These are phyloP conservation scores for Sphaerophoria taeniata DNA, from an alignment of 2,888 invertebrate genomes.

Conservation along the genomic window DNA sequence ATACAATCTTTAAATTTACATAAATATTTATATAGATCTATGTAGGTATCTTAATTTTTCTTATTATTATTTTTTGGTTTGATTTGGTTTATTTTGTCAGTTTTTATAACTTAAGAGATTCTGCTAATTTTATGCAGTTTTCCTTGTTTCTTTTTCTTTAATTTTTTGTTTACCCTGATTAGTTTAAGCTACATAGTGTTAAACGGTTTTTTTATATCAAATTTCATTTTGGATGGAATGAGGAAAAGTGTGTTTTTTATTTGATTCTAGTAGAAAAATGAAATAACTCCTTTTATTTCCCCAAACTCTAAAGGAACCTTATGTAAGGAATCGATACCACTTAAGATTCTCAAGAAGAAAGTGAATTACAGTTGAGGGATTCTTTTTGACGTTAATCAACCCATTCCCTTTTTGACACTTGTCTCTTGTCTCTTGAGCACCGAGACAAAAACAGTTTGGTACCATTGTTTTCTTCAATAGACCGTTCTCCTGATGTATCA, in stretches of 20 bases:
- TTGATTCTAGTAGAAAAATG: not conserved
- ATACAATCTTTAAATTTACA: conserved; percentile 74
- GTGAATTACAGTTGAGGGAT: too few relatives aligned
- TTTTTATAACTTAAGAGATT: conserved; percentile 49
- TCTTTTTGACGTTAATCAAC: too few relatives aligned
- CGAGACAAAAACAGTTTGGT: too few relatives aligned
- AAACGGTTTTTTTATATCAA: conserved; percentile 50
- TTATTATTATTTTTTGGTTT: conserved; percentile 46
- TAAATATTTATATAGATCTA: conserved; percentile 43
- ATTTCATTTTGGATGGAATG: conserved; percentile 69
- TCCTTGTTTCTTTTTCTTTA: conserved; percentile 32
- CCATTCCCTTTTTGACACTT: too few relatives aligned
- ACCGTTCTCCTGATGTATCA: too few relatives aligned
- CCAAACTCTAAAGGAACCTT: not conserved
- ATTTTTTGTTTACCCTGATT: conserved; percentile 69
- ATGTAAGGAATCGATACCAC: not conserved
- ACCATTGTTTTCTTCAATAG: too few relatives aligned
- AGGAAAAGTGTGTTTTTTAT: conserved; percentile 45
- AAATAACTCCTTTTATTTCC: conserved; percentile 1
- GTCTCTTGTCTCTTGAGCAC: too few relatives aligned
- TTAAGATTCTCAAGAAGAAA: not conserved
- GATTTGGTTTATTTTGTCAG: conserved; percentile 59
- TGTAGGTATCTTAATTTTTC: conserved; percentile 35
- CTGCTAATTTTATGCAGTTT: conserved; percentile 58
- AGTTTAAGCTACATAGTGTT: conserved; percentile 71